phyloP scores from a whole-genome alignment of 1,140 invertebrate species.

The Rhagoletis pomonella region DNA sequence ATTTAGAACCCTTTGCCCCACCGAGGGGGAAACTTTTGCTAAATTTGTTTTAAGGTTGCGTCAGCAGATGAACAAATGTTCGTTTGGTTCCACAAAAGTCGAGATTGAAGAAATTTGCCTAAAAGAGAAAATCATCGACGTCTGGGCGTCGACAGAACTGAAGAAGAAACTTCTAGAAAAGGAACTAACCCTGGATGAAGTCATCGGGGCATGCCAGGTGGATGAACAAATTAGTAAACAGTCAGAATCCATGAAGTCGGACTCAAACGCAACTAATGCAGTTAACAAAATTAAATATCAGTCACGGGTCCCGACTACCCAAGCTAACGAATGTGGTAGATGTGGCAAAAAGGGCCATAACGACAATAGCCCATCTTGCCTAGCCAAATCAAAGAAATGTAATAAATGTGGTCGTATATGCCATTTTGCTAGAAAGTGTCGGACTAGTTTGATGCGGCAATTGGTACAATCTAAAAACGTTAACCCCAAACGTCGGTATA shows the following conservation, averaged over 20 bases:
- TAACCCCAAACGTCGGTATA: background rate
- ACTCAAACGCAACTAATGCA: too few species aligned
- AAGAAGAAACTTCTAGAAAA: slow-evolving; percentile 63
- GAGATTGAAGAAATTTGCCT: slow-evolving; percentile 63
- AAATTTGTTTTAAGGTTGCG: slow-evolving; percentile 63
- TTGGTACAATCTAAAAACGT: background rate
- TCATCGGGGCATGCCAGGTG: slow-evolving; percentile 59
- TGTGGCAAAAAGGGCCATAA: too few species aligned
- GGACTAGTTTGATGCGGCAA: background rate
- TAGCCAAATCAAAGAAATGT: background rate
- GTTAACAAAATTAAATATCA: too few species aligned
- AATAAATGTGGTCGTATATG: background rate
- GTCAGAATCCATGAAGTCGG: slow-evolving; percentile 52
- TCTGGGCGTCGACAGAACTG: slow-evolving; percentile 62
- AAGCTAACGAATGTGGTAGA: too few species aligned
- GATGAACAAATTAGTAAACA: slow-evolving; percentile 60
- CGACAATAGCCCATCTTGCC: background rate
- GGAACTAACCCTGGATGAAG: slow-evolving; percentile 60
- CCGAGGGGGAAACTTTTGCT: slow-evolving; percentile 55
- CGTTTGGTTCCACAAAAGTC: slow-evolving; percentile 59
- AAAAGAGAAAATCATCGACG: slow-evolving; percentile 63
- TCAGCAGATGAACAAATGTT: slow-evolving; percentile 65
- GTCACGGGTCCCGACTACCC: too few species aligned
- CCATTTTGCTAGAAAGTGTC: background rate
- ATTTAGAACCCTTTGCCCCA: slow-evolving; percentile 63